Base-by-base conservation (phyloP, 2,113 vertebrate species). In the Rhabdornis inornatus region DNA sequence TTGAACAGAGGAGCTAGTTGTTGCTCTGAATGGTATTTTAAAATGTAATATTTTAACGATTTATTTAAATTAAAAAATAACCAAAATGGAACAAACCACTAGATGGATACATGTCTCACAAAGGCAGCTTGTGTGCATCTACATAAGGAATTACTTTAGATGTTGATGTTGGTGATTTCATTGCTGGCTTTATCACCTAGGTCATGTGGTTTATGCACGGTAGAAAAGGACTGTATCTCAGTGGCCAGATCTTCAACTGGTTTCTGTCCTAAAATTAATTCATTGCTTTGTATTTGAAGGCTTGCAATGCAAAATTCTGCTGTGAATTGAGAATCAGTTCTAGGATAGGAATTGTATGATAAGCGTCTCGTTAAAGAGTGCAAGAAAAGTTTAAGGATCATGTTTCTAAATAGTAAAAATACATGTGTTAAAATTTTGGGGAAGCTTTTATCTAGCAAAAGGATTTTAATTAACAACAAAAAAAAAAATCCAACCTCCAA, bases 131-230 rank as follows among this genome's bases (percentile, higher is more conserved):
- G 22, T 50, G 24, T 93, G 37, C 37, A 56, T 49, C 60, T 42
- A 5, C 2, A 15, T 40, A 59, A 68, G 13, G 2, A 75, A 47
- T 80, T 60, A 37, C 7, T 90, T 52, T 6, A 69, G 17, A 3
- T 86, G 18, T 13, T 5, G 1, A 9, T 55, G 19, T 55, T 69
- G 61, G 53, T 0, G 0, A 50, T 78, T 65, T 61, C 2, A 45
- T 13, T 92, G 33, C 30, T 76, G 37, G 20, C 49, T 75, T 72
- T 72, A 69, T 82, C 25, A 39, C 33, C 17, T 45, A 22, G 13
- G 28, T 63, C 24, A 8, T 30, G 21, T 64, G n/a, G 17, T 47
- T 63, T 70, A 27, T 61, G 11, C 20, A 18, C 13, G 44, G 3
- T 16, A 85, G 63, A 57, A 85, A 66, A 63, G 53, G 3, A 63